A percentile compares a stretch with the other conserved stretches of the same genome.
Conservation (phyloP, 2,888 invertebrate genomes). For the Volucella zonaria region DNA sequence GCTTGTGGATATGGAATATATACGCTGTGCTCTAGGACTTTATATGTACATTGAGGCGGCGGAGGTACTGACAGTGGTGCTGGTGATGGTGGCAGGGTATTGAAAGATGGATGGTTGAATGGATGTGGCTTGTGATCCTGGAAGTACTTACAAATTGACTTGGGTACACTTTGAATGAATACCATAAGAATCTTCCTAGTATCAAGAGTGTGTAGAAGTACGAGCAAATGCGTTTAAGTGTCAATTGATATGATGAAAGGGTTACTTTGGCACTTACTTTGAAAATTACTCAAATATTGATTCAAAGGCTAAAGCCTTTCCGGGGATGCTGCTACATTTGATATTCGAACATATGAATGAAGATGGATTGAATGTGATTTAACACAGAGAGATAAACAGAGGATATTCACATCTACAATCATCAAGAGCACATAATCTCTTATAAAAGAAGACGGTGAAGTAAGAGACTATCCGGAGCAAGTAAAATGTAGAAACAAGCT, state of each 20-base stretch:
- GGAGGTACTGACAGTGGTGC: too few relatives aligned
- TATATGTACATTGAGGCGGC: background rate
- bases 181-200: constrained; percentile 2
- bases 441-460: too few relatives aligned
- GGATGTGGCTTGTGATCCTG: constrained; percentile 53
- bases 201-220: constrained; percentile 16
- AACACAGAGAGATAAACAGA: background rate
- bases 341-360: background rate
- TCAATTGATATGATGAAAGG: constrained; percentile 60
- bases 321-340: too few relatives aligned
- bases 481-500: too few relatives aligned
- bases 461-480: too few relatives aligned
- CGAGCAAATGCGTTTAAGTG: constrained; percentile 49
- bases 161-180: constrained; percentile 6
- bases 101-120: constrained; percentile 54
- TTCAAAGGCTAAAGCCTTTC: too few relatives aligned
- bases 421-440: too few relatives aligned
- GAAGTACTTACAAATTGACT: constrained; percentile 60
- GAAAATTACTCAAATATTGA: constrained; percentile 45
- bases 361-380: background rate
- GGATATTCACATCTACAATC: too few relatives aligned
- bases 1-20: constrained; percentile 27
- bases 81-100: background rate
- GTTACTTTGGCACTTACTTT: constrained; percentile 52
- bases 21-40: background rate